Evolutionary conservation across 1,140 invertebrate species (phyloP), one percentile per base, ranked within the genome.

Genomic region (Euschistus heros): DNA sequence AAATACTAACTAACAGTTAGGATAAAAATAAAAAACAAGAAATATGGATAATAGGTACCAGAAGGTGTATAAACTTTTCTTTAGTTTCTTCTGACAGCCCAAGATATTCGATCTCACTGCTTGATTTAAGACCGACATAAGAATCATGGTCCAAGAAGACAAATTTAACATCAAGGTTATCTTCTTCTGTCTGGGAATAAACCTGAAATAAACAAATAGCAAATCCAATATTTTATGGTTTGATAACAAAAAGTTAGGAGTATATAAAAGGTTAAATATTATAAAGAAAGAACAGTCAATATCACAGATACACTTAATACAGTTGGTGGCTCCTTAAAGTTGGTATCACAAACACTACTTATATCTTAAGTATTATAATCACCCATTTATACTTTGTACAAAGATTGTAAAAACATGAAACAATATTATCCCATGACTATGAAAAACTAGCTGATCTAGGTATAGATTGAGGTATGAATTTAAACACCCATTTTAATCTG

Each of bases 121-220:
- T 24, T 6, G 79, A 73, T 14, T 74, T 80, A 22, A 88, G 73
- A 22, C 82, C 79, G 13, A 86, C 77, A 24, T 80, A 79, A 5
- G 85, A 82, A 18, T 83, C 80, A 33, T 79, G 76, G 71, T 87
- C 82, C 17, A 87, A 73, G 42, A 85, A 75, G 14, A 86, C 83
- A 73, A 85, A 80, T 52, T 79, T 72, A 57, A 77, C 76, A 18
- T 65, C 66, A 62, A 24, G 2, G 15, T 57, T 26, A 1, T 18
- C 47, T 18, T 22, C n/a, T 8, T 18, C n/a, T 10, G 52, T 22
- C 6, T 22, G 26, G 10, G 54, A 24, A 22, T 24, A 57, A 26
- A 57, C 54, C 54, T 57, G 24, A 5, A 61, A 37, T 33, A 61
- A 52, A 52, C 3, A 52, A 1, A 52, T 52, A 17, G 8, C 1